These are phyloP conservation scores for Zygaena filipendulae DNA, from an alignment of 2,888 invertebrate genomes.

Conservation along the genomic window DNA sequence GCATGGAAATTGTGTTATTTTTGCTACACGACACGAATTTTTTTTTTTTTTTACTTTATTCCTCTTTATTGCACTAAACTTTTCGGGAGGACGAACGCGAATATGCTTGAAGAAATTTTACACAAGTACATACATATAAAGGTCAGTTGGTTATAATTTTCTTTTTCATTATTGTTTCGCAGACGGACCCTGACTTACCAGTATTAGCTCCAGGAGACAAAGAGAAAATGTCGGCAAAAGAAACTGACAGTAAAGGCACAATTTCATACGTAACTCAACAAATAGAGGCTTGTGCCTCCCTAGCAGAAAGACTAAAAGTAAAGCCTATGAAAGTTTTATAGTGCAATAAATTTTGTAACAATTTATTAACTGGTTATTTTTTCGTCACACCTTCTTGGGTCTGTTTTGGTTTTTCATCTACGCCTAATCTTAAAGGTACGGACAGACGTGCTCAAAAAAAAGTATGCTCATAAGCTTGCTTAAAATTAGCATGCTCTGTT, in stretches of 20 bases:
- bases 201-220: conserved; percentile 90
- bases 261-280: conserved; percentile 83
- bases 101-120: not conserved
- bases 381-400: too few relatives aligned
- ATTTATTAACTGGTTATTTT: not conserved
- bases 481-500: too few relatives aligned
- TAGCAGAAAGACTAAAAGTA: conserved; percentile 70
- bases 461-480: too few relatives aligned
- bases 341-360: not conserved
- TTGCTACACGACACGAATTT: not conserved
- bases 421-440: too few relatives aligned
- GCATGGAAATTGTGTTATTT: too few relatives aligned
- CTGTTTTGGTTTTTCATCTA: too few relatives aligned
- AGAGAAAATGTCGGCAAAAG: conserved; percentile 74
- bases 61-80: not conserved
- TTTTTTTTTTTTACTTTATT: conserved; percentile 13
- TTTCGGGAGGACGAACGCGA: not conserved
- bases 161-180: too few relatives aligned
- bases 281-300: conserved; percentile 71
- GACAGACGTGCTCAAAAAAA: too few relatives aligned
- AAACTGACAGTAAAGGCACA: conserved; percentile 77
- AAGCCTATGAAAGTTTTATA: conserved; percentile 38
- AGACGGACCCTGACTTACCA: conserved; percentile 71
- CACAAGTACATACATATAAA: not conserved
- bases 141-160: not conserved